A percentile compares a stretch with the other conserved stretches of the same genome.
Conservation (phyloP, 1,140 invertebrate species). For the Diorhabda elongata region DNA sequence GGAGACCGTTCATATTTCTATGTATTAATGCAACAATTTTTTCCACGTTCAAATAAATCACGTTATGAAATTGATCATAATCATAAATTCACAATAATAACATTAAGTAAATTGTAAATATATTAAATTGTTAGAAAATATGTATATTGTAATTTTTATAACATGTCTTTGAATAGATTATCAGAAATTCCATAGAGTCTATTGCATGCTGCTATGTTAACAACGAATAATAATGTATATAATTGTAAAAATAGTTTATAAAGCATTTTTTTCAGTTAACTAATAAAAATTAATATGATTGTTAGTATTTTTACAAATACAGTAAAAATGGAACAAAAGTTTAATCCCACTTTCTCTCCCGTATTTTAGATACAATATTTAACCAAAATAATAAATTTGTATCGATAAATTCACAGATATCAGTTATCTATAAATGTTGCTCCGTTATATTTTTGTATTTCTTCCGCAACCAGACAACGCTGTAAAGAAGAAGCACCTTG, state of each 20-base stretch:
- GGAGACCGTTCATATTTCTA: too few relatives aligned
- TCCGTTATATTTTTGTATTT: too few relatives aligned
- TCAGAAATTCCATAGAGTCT: slow-evolving; percentile 29
- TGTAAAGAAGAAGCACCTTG: too few relatives aligned
- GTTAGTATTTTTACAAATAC: slow-evolving; percentile 42
- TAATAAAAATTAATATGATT: slow-evolving; percentile 34
- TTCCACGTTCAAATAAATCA: not conserved
- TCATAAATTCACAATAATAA: not conserved
- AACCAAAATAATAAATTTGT: too few relatives aligned
- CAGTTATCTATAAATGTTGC: too few relatives aligned
- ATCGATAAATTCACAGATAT: too few relatives aligned
- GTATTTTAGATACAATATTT: too few relatives aligned
- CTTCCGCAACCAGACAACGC: too few relatives aligned
- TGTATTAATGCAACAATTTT: too few relatives aligned
- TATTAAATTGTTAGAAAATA: not conserved
- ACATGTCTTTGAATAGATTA: slow-evolving; percentile 13
- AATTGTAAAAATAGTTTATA: slow-evolving; percentile 37
- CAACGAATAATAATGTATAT: slow-evolving; percentile 40
- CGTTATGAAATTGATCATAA: not conserved
- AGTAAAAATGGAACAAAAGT: slow-evolving; percentile 11
- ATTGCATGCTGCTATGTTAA: slow-evolving; percentile 35
- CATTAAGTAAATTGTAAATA: slow-evolving; percentile 4
- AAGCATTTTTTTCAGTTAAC: slow-evolving; percentile 34
- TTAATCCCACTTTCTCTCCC: too few relatives aligned
- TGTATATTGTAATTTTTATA: slow-evolving; percentile 15